Base-by-base conservation (phyloP, 2,888 invertebrate species). In the Drosophila kuntzei region DNA sequence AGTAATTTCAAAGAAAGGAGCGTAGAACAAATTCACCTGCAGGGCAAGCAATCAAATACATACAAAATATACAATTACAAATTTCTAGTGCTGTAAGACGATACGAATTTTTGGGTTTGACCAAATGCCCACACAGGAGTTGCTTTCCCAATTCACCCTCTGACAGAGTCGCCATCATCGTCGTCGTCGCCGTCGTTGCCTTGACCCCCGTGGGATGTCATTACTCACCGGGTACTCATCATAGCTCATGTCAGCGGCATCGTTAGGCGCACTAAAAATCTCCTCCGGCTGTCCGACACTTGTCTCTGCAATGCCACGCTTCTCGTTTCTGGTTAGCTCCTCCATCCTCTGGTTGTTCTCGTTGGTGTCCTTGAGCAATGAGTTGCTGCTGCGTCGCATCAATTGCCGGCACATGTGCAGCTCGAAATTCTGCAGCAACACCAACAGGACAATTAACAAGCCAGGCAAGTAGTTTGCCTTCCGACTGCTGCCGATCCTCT, bases 221-320 rank as follows among this genome's bases (percentile, higher is more conserved):
- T 36, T 47, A 88, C 90, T 79, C 82, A 92, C 92, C 80, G 92
- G 92, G 81, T 92, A 92, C 75, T 91, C 92, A 71, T 92, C 92
- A 60, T 91, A 92, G 76, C 87, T 89, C 54, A 84, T 85, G 60
- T 90, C 88, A 43, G 79, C 64, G 51, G 82, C 85, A 54, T 76
- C 81, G 50, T 54, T 81, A 25, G 89, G 89, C 22, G 80, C 75
- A 63, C 81, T 88, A 36, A 90, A 89, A 41, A 90, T 87, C 76
- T 90, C 90, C 76, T 91, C 91, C 41, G 90, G 86, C 71, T 90
- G 90, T 2, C 84, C 79, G 50, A 57, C 59, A 2, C 47, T 53
- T n/a, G 66, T 51, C 57, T 62, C 64, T 6, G 49, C 75, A 1
- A 20, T 68, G 14, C 50, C 41, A 3, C 80, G 79, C 41, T 79